These are phyloP conservation scores for Thymallus thymallus DNA, from an alignment of 2,113 vertebrate species.

Conservation along the genomic window DNA sequence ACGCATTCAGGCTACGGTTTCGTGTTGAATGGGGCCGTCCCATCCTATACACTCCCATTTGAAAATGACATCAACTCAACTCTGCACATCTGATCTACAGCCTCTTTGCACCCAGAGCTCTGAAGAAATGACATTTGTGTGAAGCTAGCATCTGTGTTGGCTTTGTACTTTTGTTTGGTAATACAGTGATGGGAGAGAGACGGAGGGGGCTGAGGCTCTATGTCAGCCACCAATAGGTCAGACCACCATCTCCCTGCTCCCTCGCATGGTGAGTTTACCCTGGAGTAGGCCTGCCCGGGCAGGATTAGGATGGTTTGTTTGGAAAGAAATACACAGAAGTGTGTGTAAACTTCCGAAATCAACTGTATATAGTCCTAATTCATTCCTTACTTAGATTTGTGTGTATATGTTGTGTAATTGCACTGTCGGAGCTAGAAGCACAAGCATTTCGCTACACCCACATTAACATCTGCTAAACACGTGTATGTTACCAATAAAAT, in stretches of 20 bases:
- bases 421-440: too few relatives aligned
- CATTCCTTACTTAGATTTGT: too few relatives aligned
- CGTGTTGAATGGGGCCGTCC: not conserved
- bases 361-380: too few relatives aligned
- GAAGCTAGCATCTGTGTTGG: slow-evolving; percentile 29
- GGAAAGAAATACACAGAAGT: slow-evolving; percentile 55
- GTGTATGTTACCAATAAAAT: too few relatives aligned
- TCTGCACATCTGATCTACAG: not conserved
- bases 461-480: too few relatives aligned
- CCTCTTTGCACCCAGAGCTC: too few relatives aligned
- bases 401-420: too few relatives aligned
- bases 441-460: too few relatives aligned
- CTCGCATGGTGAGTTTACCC: slow-evolving; percentile 49
- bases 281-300: slow-evolving; percentile 58
- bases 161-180: slow-evolving; percentile 65
- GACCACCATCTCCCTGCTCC: slow-evolving; percentile 22
- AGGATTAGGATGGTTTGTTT: slow-evolving; percentile 66
- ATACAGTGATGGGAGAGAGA: slow-evolving; percentile 51
- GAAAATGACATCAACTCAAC: not conserved
- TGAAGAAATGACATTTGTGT: slow-evolving; percentile 53
- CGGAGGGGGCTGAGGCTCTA: slow-evolving; percentile 48
- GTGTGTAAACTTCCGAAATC: too few relatives aligned
- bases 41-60: not conserved
- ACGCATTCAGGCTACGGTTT: slow-evolving; percentile 9
- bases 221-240: slow-evolving; percentile 45